Evolutionary conservation across 2,113 vertebrate species (phyloP).

Genomic region (Sclerurus mexicanus): DNA sequence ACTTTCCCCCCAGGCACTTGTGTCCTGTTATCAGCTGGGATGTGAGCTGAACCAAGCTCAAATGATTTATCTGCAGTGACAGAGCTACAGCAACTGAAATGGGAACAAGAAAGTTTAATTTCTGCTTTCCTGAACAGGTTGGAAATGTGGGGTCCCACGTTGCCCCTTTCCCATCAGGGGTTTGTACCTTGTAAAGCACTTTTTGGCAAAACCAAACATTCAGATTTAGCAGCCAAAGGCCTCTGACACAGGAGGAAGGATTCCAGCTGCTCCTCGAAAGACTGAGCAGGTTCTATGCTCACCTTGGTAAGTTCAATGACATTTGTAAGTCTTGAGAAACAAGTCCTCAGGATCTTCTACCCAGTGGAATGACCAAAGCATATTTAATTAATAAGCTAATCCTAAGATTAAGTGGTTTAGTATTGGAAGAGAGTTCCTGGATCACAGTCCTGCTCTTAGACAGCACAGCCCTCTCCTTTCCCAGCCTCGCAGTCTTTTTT

Average conservation of each 20-base stretch:
- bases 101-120: neutral
- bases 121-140: neutral
- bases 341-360: neutral
- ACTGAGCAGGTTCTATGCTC: neutral
- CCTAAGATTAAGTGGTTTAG: neutral
- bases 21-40: rapidly evolving
- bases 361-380: neutral
- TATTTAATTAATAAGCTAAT: neutral
- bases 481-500: neutral
- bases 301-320: neutral
- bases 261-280: neutral
- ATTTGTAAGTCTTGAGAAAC: neutral
- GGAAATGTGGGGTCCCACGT: neutral
- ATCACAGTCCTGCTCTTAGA: neutral
- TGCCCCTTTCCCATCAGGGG: neutral
- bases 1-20: neutral
- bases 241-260: neutral
- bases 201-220: neutral
- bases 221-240: neutral
- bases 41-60: neutral
- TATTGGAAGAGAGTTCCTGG: neutral
- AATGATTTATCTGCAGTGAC: neutral
- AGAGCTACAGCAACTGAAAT: neutral
- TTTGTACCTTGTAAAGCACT: rapidly evolving
- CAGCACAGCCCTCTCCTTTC: neutral